phyloP scores from a whole-genome alignment of 30 jellyfish, hydroid and myxozoan species.

The Cassiopea andromeda region DNA sequence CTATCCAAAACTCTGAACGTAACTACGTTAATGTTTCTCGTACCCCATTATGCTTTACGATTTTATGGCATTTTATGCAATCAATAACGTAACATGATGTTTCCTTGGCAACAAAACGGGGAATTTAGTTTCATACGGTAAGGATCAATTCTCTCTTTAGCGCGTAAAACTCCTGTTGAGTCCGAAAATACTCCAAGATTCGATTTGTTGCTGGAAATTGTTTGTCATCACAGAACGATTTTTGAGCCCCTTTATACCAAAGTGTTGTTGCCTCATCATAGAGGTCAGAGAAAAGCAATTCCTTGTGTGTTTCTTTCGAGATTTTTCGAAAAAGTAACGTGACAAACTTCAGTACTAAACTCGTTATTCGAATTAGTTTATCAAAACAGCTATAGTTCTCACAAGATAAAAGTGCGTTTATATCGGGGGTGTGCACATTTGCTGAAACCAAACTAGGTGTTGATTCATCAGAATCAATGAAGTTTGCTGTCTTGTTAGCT shows the following conservation, averaged over 20 bases:
- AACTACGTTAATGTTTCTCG: constrained; percentile 22
- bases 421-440: not conserved
- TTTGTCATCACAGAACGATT: not conserved
- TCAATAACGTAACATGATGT: constrained; percentile 16
- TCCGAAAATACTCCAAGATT: constrained; percentile 17
- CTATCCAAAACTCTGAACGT: constrained; percentile 30
- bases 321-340: constrained; percentile 1
- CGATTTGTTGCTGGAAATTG: constrained; percentile 1
- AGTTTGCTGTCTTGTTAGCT: not conserved
- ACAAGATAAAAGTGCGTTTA: constrained; percentile 10
- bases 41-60: constrained; percentile 29
- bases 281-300: not conserved
- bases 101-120: constrained; percentile 36
- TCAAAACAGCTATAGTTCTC: constrained; percentile 33
- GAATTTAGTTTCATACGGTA: constrained; percentile 28
- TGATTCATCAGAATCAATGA: not conserved
- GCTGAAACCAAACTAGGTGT: not conserved
- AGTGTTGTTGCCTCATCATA: not conserved
- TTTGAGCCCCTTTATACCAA: constrained; percentile 35
- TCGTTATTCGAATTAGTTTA: constrained; percentile 29
- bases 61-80: constrained; percentile 13
- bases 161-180: constrained; percentile 10
- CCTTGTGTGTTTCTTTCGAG: not conserved
- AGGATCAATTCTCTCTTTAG: constrained; percentile 31
- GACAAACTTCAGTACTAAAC: constrained; percentile 21